Conservation (phyloP, 2,888 invertebrate species). For the Amblyteles armatorius region DNA sequence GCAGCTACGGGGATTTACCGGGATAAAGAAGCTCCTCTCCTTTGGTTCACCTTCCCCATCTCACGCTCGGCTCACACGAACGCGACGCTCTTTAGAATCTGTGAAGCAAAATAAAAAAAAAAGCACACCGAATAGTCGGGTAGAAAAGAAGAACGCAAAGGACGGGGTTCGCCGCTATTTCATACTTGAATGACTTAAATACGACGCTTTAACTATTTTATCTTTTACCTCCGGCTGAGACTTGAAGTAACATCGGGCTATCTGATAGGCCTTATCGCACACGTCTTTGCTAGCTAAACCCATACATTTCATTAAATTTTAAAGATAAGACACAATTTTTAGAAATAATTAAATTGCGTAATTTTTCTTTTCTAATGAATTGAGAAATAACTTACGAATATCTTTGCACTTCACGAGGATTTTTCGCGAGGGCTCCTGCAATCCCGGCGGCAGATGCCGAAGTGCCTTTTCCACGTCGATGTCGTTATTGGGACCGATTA, state of each 20-base stretch:
- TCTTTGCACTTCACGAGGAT: constrained; percentile 75
- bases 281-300: constrained; percentile 73
- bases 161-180: constrained; percentile 8
- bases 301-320: neutral
- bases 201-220: constrained; percentile 18
- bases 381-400: constrained; percentile 72
- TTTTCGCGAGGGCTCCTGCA: constrained; percentile 73
- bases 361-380: neutral
- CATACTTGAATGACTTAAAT: constrained; percentile 11
- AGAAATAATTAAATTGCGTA: neutral
- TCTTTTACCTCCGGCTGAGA: constrained; percentile 75
- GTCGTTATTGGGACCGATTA: constrained; percentile 73
- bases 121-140: constrained; percentile 21
- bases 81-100: constrained; percentile 73
- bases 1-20: constrained; percentile 34
- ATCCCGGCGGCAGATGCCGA: constrained; percentile 73
- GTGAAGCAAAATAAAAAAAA: constrained; percentile 52
- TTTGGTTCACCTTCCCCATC: constrained; percentile 17
- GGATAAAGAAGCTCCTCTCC: constrained; percentile 37
- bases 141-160: constrained; percentile 22
- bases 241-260: constrained; percentile 77
- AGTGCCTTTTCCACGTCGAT: constrained; percentile 76
- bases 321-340: neutral
- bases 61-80: constrained; percentile 67
- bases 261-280: constrained; percentile 79